Base-by-base conservation (phyloP, 2,888 invertebrate genomes). In the Geophilus truncorum region DNA sequence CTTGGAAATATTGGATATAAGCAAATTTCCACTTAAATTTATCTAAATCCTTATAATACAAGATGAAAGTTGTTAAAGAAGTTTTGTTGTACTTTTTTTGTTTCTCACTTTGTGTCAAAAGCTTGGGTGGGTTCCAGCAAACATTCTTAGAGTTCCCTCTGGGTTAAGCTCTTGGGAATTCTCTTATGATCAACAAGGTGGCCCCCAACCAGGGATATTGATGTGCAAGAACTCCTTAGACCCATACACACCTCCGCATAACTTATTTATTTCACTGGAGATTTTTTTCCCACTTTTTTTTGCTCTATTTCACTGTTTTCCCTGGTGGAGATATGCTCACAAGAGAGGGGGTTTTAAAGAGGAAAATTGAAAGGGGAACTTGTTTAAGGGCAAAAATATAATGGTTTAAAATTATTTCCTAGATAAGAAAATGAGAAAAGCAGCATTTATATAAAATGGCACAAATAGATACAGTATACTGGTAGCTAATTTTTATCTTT, bases 161-260 rank as follows among this genome's bases (percentile, higher is more conserved):
- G 70, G 70, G 28, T 28, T 70, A 28, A 70, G 70, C 70, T 70
- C 70, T 28, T 70, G 70, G 70, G 70, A 70, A 70, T 70, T 70
- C 70, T 70, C 70, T 70, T 70, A 70, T 70, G 70, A 70, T 70
- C 70, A 70, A 70, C 70, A 70, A 70, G 70, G 28, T 70, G 70
- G 70, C 25, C 70, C 70, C 25, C 25, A 70, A 28, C 70, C 25
- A 70, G 70, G 70, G 70, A 70, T 70, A 70, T 70, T 70, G 70
- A 70, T 70, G 70, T 70, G 70, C 70, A 70, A 70, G 70, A 70
- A 70, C 15, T 70, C 70, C 70, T 70, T 70, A 70, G 70, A 70
- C 70, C 70, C 28, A n/a, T 70, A n/a, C n/a, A 28, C 70, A 70
- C 28, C 70, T 70, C 28, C 70, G 70, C 70, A 70, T 70, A 70